Conservation (phyloP, 2,888 invertebrate species). For the Diabrotica balteata region DNA sequence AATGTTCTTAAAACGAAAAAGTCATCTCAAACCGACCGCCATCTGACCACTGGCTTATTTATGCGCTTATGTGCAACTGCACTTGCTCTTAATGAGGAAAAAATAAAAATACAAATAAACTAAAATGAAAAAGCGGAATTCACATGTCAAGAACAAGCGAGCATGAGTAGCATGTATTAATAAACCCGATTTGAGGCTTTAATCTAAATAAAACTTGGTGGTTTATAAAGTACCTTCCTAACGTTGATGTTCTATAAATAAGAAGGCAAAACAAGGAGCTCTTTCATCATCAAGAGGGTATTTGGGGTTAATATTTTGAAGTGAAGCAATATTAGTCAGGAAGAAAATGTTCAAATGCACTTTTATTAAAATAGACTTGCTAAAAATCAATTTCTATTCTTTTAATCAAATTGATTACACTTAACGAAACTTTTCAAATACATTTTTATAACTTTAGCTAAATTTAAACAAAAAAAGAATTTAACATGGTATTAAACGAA, state of each 20-base stretch:
- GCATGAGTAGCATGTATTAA: slow-evolving; percentile 41
- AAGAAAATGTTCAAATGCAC: not conserved
- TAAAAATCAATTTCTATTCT: too few species aligned
- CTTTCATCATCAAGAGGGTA: slow-evolving; percentile 35
- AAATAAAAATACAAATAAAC: not conserved
- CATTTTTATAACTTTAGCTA: too few species aligned
- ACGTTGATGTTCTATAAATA: slow-evolving; percentile 26
- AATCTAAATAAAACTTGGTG: slow-evolving; percentile 30
- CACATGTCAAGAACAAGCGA: not conserved
- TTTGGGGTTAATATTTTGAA: slow-evolving; percentile 37
- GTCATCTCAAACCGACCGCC: too few species aligned
- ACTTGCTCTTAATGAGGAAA: too few species aligned
- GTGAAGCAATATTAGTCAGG: slow-evolving; percentile 24
- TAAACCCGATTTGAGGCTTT: slow-evolving; percentile 31
- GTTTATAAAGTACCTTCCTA: slow-evolving; percentile 18
- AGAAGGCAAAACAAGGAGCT: slow-evolving; percentile 25
- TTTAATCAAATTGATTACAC: too few species aligned
- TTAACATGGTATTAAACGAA: too few species aligned
- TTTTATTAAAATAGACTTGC: not conserved
- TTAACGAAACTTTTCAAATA: too few species aligned
- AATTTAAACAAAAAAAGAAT: too few species aligned
- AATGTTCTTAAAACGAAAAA: too few species aligned
- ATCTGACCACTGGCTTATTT: too few species aligned
- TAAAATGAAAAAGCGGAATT: not conserved
- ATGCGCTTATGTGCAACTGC: too few species aligned